Base-by-base conservation (phyloP, 2,113 vertebrate genomes). In the Pagrus major region DNA sequence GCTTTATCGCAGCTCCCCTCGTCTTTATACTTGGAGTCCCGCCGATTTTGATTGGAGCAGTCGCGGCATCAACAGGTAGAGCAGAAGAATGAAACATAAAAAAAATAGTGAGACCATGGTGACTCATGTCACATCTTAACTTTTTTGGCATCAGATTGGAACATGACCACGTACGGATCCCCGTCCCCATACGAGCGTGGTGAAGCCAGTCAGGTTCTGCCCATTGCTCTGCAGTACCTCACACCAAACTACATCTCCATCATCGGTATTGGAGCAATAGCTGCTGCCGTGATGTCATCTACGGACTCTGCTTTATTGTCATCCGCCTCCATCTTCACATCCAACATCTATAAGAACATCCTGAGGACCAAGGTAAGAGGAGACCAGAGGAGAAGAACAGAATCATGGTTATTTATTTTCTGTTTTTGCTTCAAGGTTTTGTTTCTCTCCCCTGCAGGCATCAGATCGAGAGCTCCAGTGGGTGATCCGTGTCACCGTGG, bases 51-150 rank as follows among this genome's bases (percentile, higher is more conserved):
- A 90, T 96, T 9, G 95, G 95, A 31, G 95, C 95, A 47, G 91
- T 92, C 0, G 93, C 95, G 61, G 93, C 90, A 80, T 96, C 95
- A 46, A 96, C 95, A 91, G 94, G 95, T 96, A 90, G 16, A 37
- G 2, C 2, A 6, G 54, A 0, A 20, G 10, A 23, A 51, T 31
- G 5, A 3, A 39, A 11, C 7, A 16, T 2, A 20, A 25, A 23
- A n/a, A 20, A 0, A 39, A 42, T 5, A 29, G 5, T 31, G 18
- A 52, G 56, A 29, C 29, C 2, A 1, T 52, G 41, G 8, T 16
- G 1, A 61, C 44, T 52, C 9, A 31, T 41, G 15, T 54, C 7
- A 5, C 44, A 37, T 44, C 10, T 75, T 29, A 27, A 20, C 12
- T 10, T 63, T 44, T 31, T 67, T 35, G 20, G 2, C 25, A 2